phyloP scores from a whole-genome alignment of 1,140 invertebrate species.

The Stegodyphus mimosarum region DNA sequence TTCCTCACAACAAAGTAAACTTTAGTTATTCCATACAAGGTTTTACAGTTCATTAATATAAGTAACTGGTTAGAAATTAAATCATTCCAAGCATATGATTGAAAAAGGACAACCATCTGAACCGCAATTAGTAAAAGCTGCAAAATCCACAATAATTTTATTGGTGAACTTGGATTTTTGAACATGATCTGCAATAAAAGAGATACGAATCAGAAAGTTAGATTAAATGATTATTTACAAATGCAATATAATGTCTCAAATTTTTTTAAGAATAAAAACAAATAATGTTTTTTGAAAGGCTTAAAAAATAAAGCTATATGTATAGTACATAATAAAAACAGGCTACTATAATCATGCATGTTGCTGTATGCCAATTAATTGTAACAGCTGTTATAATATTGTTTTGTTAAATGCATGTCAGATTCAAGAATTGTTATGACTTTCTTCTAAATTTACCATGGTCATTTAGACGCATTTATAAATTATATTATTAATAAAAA shows the following conservation, averaged over 20 bases:
- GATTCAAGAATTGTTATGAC: too few species aligned
- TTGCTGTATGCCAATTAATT: too few species aligned
- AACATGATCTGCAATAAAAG: constrained; percentile 73
- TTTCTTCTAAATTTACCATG: too few species aligned
- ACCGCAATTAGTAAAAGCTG: constrained; percentile 79
- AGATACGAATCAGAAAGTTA: constrained; percentile 66
- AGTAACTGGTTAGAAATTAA: constrained; percentile 85
- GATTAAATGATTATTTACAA: background rate
- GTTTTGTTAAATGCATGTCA: too few species aligned
- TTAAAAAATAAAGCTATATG: too few species aligned
- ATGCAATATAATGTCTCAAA: background rate
- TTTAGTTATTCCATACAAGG: constrained; percentile 74
- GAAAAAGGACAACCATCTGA: constrained; percentile 82
- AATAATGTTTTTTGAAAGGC: background rate
- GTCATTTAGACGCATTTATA: too few species aligned
- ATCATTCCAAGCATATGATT: constrained; percentile 89
- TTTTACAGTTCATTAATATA: constrained; percentile 90
- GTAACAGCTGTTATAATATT: too few species aligned
- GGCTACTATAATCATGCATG: too few species aligned
- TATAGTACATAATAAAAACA: too few species aligned
- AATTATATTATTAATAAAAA: too few species aligned
- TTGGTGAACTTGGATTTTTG: constrained; percentile 83
- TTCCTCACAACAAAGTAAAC: constrained; percentile 44
- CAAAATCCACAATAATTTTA: constrained; percentile 79
- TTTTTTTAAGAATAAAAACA: background rate